These are phyloP conservation scores for Hydrocynus forskahlii DNA, from an alignment of 2,797 vertebrate species.

Conservation along the genomic window DNA sequence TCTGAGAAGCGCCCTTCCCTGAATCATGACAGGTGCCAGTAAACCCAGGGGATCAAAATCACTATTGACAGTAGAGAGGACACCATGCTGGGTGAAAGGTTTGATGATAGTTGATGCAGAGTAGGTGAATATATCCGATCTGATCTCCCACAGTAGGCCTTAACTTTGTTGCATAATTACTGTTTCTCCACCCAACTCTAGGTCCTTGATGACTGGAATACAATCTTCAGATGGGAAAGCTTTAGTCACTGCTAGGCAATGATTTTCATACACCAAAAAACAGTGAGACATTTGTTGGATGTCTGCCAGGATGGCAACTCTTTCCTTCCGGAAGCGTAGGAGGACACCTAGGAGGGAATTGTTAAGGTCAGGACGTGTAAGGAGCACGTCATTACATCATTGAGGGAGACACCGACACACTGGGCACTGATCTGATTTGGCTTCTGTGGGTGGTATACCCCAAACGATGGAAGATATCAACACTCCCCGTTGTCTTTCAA, in stretches of 20 bases:
- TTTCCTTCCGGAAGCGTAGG: too few relatives aligned
- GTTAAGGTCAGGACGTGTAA: too few relatives aligned
- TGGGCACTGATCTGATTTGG: too few relatives aligned
- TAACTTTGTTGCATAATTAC: not conserved
- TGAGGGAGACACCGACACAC: too few relatives aligned
- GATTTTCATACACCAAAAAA: too few relatives aligned
- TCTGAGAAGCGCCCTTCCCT: not conserved
- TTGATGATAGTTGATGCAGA: not conserved
- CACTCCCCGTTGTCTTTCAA: too few relatives aligned
- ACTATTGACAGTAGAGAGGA: conserved; percentile 19
- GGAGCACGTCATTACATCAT: too few relatives aligned
- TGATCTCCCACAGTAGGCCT: not conserved
- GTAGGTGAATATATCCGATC: not conserved
- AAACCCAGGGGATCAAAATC: conserved; percentile 22
- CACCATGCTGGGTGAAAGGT: not conserved
- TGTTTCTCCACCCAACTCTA: not conserved
- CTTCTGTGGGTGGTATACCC: too few relatives aligned
- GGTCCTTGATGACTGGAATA: not conserved
- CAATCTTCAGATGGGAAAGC: not conserved
- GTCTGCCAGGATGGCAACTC: too few relatives aligned
- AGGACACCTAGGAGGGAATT: too few relatives aligned
- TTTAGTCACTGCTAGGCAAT: not conserved
- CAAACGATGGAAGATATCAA: too few relatives aligned
- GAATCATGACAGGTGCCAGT: conserved; percentile 12
- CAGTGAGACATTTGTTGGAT: too few relatives aligned